These are phyloP conservation scores for Dysmachus trigonus DNA, from an alignment of 2,888 invertebrate species.

Conservation along the genomic window DNA sequence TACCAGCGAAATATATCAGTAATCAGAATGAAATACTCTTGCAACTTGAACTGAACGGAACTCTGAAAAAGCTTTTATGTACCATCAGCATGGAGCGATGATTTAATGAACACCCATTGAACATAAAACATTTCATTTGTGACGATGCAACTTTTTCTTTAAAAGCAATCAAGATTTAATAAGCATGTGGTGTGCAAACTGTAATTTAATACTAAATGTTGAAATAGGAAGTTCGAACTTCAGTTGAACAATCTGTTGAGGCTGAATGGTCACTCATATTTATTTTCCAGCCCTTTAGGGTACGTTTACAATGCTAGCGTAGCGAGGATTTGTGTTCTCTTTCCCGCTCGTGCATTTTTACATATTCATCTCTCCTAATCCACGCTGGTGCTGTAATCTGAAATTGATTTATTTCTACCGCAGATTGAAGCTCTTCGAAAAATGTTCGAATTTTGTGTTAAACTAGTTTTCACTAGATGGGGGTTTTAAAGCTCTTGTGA, in stretches of 20 bases:
- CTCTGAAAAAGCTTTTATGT: background rate
- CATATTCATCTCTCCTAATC: too few relatives aligned
- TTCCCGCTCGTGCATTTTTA: too few relatives aligned
- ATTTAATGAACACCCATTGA: background rate
- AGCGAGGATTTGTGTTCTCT: too few relatives aligned
- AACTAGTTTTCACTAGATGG: too few relatives aligned
- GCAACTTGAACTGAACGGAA: background rate
- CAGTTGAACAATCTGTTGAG: background rate
- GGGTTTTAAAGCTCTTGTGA: too few relatives aligned
- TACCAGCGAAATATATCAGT: background rate
- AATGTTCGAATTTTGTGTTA: too few relatives aligned
- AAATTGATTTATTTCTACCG: too few relatives aligned
- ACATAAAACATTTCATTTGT: background rate
- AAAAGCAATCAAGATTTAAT: background rate
- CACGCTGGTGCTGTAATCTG: too few relatives aligned
- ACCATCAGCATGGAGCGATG: background rate
- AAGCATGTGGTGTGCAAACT: background rate
- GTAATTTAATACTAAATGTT: background rate
- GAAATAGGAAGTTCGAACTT: background rate
- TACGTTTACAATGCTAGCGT: background rate
- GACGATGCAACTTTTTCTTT: background rate
- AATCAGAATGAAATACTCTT: background rate
- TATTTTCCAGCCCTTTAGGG: background rate
- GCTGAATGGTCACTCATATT: background rate
- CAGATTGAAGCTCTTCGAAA: too few relatives aligned